A percentile compares a stretch with the other conserved stretches of the same genome.
These are phyloP conservation scores for Pelodiscus sinensis DNA, from an alignment of 2,113 vertebrate species.

Conservation along the genomic window DNA sequence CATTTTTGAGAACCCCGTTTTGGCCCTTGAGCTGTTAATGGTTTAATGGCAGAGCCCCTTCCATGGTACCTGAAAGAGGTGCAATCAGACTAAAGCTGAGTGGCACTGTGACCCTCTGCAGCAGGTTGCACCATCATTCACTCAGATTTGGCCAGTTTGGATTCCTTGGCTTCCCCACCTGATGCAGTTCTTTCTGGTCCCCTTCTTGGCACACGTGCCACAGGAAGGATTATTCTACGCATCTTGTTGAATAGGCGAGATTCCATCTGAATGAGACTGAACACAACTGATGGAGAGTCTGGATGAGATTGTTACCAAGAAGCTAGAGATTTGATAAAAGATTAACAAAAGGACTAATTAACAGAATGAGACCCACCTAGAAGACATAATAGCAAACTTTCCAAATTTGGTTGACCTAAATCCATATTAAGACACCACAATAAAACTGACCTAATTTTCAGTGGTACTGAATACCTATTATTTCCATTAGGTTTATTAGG, in stretches of 20 bases:
- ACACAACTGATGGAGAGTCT: fast-evolving
- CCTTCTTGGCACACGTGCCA: neutral
- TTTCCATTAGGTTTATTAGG: neutral
- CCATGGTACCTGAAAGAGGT: neutral
- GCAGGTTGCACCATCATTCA: neutral
- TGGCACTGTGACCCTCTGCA: neutral
- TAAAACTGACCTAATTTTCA: neutral
- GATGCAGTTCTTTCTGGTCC: neutral
- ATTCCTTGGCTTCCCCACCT: neutral
- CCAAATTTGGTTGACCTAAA: neutral
- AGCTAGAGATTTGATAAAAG: fast-evolving
- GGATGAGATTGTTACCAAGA: fast-evolving
- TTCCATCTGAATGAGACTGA: neutral
- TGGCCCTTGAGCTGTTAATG: neutral
- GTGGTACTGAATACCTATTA: neutral
- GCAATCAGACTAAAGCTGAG: neutral
- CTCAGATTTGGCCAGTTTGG: neutral
- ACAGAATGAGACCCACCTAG: neutral
- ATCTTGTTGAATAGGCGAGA: neutral
- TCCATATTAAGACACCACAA: neutral
- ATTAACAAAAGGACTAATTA: neutral
- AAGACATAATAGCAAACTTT: neutral
- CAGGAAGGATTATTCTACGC: neutral
- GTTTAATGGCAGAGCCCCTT: neutral
- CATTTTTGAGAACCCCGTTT: neutral